A percentile compares a stretch with the other conserved stretches of the same genome.
Evolutionary conservation across 2,888 invertebrate genomes (phyloP).

Genomic region (Congeria kusceri): DNA sequence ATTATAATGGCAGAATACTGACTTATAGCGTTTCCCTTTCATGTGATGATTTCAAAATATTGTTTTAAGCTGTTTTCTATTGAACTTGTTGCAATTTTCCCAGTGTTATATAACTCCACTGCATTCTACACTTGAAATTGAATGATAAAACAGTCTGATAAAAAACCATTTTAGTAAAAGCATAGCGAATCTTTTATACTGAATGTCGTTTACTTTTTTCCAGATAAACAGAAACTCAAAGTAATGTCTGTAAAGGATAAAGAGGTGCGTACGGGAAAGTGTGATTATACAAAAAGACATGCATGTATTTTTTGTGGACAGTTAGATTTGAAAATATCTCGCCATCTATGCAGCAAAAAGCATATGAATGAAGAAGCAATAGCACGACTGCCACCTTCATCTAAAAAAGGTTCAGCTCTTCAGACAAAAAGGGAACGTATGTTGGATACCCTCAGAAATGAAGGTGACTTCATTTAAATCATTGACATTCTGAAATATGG

Average conservation of each 20-base stretch:
- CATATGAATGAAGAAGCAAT: constrained; percentile 18
- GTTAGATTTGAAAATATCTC: constrained; percentile 32
- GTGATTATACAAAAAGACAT: constrained; percentile 34
- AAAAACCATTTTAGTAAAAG: too few species aligned
- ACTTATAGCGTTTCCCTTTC: too few species aligned
- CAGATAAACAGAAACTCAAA: too few species aligned
- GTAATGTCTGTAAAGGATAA: neutral
- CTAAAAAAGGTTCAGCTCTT: neutral
- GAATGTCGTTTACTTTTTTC: too few species aligned
- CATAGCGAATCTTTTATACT: too few species aligned
- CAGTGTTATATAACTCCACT: too few species aligned
- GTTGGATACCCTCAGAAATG: constrained; percentile 30
- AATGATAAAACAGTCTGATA: too few species aligned
- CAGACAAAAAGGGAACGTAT: constrained; percentile 10
- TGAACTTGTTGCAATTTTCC: too few species aligned
- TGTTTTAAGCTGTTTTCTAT: too few species aligned
- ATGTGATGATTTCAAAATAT: too few species aligned
- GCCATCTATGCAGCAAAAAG: constrained; percentile 27
- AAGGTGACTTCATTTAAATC: constrained; percentile 39
- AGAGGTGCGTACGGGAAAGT: constrained; percentile 9
- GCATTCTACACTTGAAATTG: too few species aligned
- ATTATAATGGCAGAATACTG: too few species aligned
- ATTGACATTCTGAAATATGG: constrained; percentile 20
- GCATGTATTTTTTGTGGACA: constrained; percentile 35
- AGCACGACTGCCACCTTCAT: constrained; percentile 7